phyloP scores from a whole-genome alignment of 2,797 vertebrate species.

The Parotocinclus haroldoi region DNA sequence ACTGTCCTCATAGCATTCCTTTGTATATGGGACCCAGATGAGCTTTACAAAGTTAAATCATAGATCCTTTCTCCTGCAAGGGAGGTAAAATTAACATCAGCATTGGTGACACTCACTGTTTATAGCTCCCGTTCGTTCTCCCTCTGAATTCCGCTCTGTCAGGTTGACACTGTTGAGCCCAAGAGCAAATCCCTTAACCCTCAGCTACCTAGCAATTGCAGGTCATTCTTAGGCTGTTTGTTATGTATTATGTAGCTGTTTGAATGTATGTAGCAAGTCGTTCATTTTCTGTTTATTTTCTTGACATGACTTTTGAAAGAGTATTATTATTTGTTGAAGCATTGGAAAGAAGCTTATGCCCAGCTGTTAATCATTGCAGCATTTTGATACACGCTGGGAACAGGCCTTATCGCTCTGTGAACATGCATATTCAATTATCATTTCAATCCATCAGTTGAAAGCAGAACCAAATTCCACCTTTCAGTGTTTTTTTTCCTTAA shows the following conservation, averaged over 20 bases:
- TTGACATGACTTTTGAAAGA: constrained; percentile 27
- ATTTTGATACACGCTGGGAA: constrained; percentile 52
- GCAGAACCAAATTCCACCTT: constrained; percentile 50
- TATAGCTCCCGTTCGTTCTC: too few species aligned
- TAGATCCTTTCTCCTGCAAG: too few species aligned
- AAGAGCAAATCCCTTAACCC: too few species aligned
- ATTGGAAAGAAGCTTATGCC: constrained; percentile 44
- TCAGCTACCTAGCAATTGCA: too few species aligned
- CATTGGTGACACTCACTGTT: too few species aligned
- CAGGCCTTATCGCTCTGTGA: constrained; percentile 62
- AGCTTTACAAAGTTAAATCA: too few species aligned
- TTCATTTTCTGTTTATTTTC: constrained; percentile 27
- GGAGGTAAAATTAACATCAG: too few species aligned
- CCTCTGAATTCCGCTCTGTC: too few species aligned
- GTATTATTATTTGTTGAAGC: constrained; percentile 40
- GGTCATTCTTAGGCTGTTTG: too few species aligned
- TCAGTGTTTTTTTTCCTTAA: constrained; percentile 14
- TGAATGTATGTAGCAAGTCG: constrained; percentile 12
- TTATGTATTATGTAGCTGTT: not conserved
- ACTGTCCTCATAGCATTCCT: too few species aligned
- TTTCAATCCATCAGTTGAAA: constrained; percentile 54
- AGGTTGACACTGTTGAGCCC: too few species aligned
- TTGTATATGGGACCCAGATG: too few species aligned
- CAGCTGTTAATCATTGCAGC: constrained; percentile 55
- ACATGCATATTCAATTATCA: constrained; percentile 59